Base-by-base conservation (phyloP, 2,888 invertebrate species). In the Patella depressa region DNA sequence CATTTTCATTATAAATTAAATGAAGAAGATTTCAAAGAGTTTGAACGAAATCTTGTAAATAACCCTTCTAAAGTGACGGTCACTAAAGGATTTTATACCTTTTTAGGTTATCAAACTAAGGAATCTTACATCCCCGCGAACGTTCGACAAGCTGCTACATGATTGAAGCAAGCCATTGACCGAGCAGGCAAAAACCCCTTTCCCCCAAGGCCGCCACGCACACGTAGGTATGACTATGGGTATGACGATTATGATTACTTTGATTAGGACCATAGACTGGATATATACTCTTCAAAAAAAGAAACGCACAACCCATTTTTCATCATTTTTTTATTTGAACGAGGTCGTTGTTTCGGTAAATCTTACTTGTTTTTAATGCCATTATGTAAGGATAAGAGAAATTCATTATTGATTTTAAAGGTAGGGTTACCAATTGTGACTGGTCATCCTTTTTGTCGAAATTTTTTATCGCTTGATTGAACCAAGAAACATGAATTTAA, bases 31-130 rank as follows among this genome's bases (percentile, higher is more conserved):
- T 19, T 65, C 19, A 65, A 65, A 65, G 65, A 65, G n/a, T 65
- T 65, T 65, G 19, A 15, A 11, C 19, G 19, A 24, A 24, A 24
- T 14, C 5, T 65, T 2, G 24, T 24, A 65, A 65, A 65, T 12
- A 65, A 65, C 24, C 65, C 65, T 12, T 14, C 11, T 24, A 65
- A 65, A 11, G 65, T 65, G 9, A 19, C 19, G 11, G 65, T 65
- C 3, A 24, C 65, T 65, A 65, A 65, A 65, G 65, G 65, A 14
- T 65, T 65, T 65, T 65, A 65, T 24, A 65, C 65, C 11, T 65
- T 65, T 24, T 24, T 65, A 19, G 65, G 65, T 19, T 65, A 65
- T 65, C 65, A 65, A 65, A 24, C 19, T 17, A 65, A 65, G 19
- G 65, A 24, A 14, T 19, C 19, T 12, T 19, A 65, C 14, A 12